Conservation (phyloP, 2,888 invertebrate genomes). For the Pandemis cinnamomeana region DNA sequence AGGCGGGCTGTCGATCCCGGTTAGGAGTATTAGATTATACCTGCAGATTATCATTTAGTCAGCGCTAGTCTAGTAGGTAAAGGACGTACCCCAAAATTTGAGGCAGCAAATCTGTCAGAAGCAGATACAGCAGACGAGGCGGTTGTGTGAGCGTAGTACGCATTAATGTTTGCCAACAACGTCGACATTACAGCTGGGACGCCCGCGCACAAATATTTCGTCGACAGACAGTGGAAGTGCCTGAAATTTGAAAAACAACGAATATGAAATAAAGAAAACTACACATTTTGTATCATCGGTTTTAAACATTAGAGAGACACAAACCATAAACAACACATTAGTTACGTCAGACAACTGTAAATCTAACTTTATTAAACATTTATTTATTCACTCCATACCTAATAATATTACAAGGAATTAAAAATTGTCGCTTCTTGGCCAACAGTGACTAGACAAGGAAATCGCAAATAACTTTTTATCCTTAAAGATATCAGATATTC, state of each 20-base stretch:
- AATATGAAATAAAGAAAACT: not conserved
- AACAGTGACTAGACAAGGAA: not conserved
- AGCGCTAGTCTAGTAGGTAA: not conserved
- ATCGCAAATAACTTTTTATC: constrained; percentile 1
- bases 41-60: no score
- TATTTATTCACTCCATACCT: no score
- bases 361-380: no score
- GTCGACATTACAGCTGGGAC: constrained; percentile 99
- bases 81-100: constrained; percentile 97
- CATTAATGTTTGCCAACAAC: constrained; percentile 99
- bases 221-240: constrained; percentile 99
- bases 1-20: no score
- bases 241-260: constrained; percentile 79
- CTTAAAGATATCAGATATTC: not conserved
- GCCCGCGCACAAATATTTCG: constrained; percentile 99
- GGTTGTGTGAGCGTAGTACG: constrained; percentile 99
- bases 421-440: no score
- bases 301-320: not conserved
- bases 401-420: no score
- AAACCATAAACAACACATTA: no score
- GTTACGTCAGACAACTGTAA: no score
- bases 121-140: constrained; percentile 99
- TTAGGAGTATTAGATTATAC: no score
- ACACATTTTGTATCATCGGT: not conserved
- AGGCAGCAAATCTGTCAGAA: constrained; percentile 99